A percentile compares a stretch with the other conserved stretches of the same genome.
Evolutionary conservation across 2,888 invertebrate genomes (phyloP).

Genomic region (Hirudinaria manillensis): DNA sequence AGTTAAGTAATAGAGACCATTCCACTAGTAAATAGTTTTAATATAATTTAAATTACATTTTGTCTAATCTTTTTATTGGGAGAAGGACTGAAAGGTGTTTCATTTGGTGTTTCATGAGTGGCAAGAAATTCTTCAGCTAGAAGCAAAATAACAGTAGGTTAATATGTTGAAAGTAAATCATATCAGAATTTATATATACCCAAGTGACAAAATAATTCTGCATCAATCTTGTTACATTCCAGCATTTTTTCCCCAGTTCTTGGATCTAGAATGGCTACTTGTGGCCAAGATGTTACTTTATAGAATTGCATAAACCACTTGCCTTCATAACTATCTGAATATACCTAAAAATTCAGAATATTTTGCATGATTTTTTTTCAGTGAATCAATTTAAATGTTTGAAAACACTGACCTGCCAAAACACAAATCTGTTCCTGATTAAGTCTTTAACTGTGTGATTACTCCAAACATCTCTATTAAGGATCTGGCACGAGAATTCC

Average conservation of each 20-base stretch:
- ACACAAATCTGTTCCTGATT: constrained; percentile 63
- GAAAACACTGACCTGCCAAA: constrained; percentile 61
- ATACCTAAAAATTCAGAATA: constrained; percentile 47
- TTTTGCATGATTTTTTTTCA: neutral
- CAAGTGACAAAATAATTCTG: constrained; percentile 3
- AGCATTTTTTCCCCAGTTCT: constrained; percentile 58
- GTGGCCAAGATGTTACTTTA: constrained; percentile 62
- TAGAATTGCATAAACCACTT: constrained; percentile 64
- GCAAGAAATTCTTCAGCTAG: constrained; percentile 51
- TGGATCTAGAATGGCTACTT: constrained; percentile 65
- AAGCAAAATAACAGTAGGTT: neutral
- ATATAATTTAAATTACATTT: constrained; percentile 8
- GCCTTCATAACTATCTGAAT: constrained; percentile 61
- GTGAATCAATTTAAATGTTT: neutral
- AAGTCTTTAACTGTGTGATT: constrained; percentile 61
- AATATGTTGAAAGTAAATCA: neutral
- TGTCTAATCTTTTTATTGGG: constrained; percentile 37
- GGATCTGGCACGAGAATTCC: constrained; percentile 66
- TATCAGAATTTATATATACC: neutral
- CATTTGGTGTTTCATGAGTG: constrained; percentile 48
- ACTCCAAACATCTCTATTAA: constrained; percentile 70
- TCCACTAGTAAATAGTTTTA: neutral
- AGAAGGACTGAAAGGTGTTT: constrained; percentile 40
- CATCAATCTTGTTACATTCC: constrained; percentile 12
- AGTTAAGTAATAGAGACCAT: constrained; percentile 1